These are phyloP conservation scores for Chiloscyllium plagiosum DNA, from an alignment of 2,113 vertebrate species.

Conservation along the genomic window DNA sequence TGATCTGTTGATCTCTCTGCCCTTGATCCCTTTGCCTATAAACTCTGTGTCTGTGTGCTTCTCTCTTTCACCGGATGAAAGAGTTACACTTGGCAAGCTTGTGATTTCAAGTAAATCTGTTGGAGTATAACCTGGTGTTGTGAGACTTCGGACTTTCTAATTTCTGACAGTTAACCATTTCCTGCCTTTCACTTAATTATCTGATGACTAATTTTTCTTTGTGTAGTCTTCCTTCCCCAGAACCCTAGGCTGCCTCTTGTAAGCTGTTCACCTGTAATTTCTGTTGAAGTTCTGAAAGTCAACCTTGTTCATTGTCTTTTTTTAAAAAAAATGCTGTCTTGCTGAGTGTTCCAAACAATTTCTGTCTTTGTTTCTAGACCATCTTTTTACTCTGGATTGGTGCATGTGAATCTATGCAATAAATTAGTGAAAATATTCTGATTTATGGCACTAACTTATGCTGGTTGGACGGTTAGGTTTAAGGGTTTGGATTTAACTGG, in stretches of 20 bases:
- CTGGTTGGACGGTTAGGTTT: neutral
- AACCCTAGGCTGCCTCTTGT: neutral
- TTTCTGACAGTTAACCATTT: neutral
- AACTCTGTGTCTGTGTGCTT: no score
- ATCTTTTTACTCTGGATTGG: neutral
- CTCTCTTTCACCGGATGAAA: no score
- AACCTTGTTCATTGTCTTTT: neutral
- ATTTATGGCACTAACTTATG: neutral
- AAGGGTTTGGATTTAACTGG: neutral
- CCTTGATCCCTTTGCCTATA: no score
- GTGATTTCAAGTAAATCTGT: no score
- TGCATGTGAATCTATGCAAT: neutral
- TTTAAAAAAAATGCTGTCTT: neutral
- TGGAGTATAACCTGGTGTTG: no score
- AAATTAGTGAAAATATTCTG: neutral
- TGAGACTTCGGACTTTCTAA: no score
- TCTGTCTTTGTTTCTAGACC: neutral
- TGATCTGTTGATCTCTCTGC: no score
- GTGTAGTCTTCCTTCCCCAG: neutral
- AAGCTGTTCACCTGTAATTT: neutral
- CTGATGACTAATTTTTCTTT: neutral
- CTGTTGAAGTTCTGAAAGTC: neutral
- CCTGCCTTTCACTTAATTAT: neutral
- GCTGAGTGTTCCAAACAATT: neutral
- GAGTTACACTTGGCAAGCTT: no score